Evolutionary conservation across 2,888 invertebrate genomes (phyloP), one percentile per base, ranked within the genome.

Genomic region (Drosophila merina): DNA sequence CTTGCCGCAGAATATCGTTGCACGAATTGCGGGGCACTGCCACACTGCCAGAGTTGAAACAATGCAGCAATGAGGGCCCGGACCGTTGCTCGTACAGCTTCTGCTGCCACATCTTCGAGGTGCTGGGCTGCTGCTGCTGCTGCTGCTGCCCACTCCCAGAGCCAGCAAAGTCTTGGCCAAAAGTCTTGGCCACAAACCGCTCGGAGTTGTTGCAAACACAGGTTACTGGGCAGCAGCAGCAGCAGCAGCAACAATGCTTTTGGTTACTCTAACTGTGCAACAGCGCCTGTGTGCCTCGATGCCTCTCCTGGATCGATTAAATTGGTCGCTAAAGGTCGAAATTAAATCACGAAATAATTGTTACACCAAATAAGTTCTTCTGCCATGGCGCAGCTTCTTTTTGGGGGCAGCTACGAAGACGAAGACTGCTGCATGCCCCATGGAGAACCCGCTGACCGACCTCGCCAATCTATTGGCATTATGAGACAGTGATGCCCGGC

Each of bases 341-440:
- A 85, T 88, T 87, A 85, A 85, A 85, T 85, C 85, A 85, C 85
- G 85, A 85, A 85, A 85, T 85, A 85, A 85, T 85, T 85, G 85
- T 85, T 85, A 88, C 85, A 85, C 85, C 85, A 85, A 85, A 85
- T 86, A 85, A 88, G 88, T 88, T 85, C 82, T 81, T 74, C 74
- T 66, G 58, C 48, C 63, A 67, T 44, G 67, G 67, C 56, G 67
- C 56, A 45, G 45, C 57, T 26, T 31, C 33, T 36, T 44, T 30
- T 20, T 36, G n/a, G 50, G 20, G 40, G 14, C n/a, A 40, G 20
- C 20, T 20, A 20, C 20, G 20, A 20, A 20, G 20, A 20, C 20
- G 20, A 20, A 20, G 20, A 20, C 36, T n/a, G 36, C 36, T 5
- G 36, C 36, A 36, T 36, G 36, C 36, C 36, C 36, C 36, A 12